These are phyloP conservation scores for Virgularia gustaviana DNA, from an alignment of 92 coral and sea anemone species.

Conservation along the genomic window DNA sequence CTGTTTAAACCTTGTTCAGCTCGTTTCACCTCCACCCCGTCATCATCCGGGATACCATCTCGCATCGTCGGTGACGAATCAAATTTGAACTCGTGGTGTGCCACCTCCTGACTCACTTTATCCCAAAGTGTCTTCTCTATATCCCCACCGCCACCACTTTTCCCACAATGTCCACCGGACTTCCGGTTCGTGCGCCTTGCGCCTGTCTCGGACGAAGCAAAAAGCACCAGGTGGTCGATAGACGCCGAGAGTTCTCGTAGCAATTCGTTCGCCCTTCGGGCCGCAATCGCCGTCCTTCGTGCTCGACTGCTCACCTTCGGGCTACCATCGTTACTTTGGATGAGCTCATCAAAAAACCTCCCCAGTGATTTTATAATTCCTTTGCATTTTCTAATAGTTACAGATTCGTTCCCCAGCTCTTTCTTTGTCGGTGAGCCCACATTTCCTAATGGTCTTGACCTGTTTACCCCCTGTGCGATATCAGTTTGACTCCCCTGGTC, in stretches of 20 bases:
- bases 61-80: slow-evolving; percentile 16
- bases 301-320: slow-evolving; percentile 12
- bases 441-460: neutral
- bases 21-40: slow-evolving; percentile 8
- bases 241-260: slow-evolving; percentile 29
- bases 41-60: neutral
- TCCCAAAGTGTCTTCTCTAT: slow-evolving; percentile 26
- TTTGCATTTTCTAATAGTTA: slow-evolving; percentile 23
- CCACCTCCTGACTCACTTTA: slow-evolving; percentile 23
- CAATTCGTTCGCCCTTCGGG: slow-evolving; percentile 37
- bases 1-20: slow-evolving; percentile 17
- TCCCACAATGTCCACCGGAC: neutral
- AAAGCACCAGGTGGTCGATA: slow-evolving; percentile 5
- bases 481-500: slow-evolving; percentile 33
- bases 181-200: neutral
- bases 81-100: slow-evolving; percentile 33
- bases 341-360: slow-evolving; percentile 26
- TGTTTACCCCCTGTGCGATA: too few species aligned
- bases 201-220: too few species aligned
- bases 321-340: slow-evolving; percentile 12
- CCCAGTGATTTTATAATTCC: slow-evolving; percentile 30
- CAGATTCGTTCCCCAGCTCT: neutral
- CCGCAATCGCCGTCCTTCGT: slow-evolving; percentile 35
- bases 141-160: slow-evolving; percentile 7
- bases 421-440: neutral